These are phyloP conservation scores for Volucella inanis DNA, from an alignment of 2,888 invertebrate species.

Conservation along the genomic window DNA sequence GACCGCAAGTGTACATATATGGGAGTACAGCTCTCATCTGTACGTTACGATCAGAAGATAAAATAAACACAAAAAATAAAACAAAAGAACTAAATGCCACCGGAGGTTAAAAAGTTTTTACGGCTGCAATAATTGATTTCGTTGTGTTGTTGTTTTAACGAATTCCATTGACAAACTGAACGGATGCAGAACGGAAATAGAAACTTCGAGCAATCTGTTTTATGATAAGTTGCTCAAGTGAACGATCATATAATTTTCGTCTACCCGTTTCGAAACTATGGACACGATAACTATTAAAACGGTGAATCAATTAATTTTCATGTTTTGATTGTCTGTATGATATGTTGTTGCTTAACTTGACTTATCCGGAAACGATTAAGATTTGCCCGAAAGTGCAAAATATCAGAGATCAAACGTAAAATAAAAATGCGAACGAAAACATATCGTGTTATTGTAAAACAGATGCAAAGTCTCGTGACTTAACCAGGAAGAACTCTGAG, in stretches of 20 bases:
- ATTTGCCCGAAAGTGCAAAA: too few species aligned
- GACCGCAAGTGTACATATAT: too few species aligned
- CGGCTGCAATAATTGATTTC: conserved; percentile 44
- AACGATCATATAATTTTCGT: neutral
- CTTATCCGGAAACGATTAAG: neutral
- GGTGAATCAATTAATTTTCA: neutral
- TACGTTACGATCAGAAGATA: too few species aligned
- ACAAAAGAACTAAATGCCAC: conserved; percentile 2
- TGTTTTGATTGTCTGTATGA: neutral
- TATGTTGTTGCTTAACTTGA: conserved; percentile 1
- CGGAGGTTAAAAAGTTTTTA: conserved; percentile 27
- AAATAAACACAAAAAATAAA: too few species aligned
- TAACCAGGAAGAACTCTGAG: too few species aligned
- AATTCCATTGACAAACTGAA: conserved; percentile 27
- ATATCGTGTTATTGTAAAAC: too few species aligned
- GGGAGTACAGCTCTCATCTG: too few species aligned
- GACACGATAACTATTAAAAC: neutral
- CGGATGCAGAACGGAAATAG: neutral
- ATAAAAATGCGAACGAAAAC: too few species aligned
- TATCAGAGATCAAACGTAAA: too few species aligned
- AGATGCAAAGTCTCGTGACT: too few species aligned
- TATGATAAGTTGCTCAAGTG: neutral
- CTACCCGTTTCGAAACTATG: neutral
- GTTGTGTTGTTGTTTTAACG: conserved; percentile 1
- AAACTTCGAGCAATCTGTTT: neutral